These are phyloP conservation scores for Python bivittatus DNA, from an alignment of 2,113 vertebrate genomes.

Conservation along the genomic window DNA sequence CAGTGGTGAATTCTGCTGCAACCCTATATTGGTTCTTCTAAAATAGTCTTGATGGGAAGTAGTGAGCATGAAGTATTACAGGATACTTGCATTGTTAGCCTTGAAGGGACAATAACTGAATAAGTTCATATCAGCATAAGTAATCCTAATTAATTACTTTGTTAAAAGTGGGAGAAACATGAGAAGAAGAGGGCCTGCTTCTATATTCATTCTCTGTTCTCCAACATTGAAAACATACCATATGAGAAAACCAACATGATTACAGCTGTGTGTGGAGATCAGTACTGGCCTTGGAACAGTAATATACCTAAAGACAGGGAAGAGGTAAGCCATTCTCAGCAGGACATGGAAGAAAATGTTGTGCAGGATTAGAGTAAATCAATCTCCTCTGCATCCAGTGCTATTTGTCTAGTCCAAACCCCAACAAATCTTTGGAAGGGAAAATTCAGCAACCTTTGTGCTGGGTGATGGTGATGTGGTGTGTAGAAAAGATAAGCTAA, in stretches of 20 bases:
- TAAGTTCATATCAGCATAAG: not conserved
- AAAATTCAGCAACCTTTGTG: not conserved
- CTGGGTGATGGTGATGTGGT: not conserved
- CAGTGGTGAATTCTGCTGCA: not conserved
- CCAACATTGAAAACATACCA: not conserved
- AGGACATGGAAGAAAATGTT: not conserved
- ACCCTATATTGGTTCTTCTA: not conserved
- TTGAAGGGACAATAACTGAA: not conserved
- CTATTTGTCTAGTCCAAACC: not conserved
- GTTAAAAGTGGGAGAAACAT: not conserved
- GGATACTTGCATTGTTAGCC: not conserved
- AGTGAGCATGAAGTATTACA: not conserved
- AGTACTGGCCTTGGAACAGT: not conserved
- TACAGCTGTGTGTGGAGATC: not conserved
- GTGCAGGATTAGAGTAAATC: not conserved
- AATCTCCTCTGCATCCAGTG: too few species aligned
- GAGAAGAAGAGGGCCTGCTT: not conserved
- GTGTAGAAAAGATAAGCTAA: not conserved
- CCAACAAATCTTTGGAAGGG: not conserved
- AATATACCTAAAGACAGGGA: not conserved
- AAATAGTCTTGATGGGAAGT: not conserved
- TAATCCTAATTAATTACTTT: not conserved
- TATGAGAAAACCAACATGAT: not conserved
- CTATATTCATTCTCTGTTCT: not conserved
- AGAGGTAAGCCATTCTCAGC: not conserved